These are phyloP conservation scores for Leptura quadrifasciata DNA, from an alignment of 2,888 invertebrate species.

Conservation along the genomic window DNA sequence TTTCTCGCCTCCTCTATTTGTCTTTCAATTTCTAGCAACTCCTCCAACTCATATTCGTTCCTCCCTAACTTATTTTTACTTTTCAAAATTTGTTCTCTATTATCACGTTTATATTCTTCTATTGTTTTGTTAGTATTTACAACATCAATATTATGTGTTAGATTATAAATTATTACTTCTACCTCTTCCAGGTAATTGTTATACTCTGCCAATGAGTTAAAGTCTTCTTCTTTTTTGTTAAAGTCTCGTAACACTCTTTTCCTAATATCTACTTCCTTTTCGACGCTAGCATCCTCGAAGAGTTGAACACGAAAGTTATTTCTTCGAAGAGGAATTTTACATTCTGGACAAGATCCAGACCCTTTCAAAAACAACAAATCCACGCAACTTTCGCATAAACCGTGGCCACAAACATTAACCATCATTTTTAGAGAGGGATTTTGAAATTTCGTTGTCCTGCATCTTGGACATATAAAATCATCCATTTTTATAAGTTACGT, in stretches of 20 bases:
- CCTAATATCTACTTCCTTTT: slow-evolving; percentile 97
- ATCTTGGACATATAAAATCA: slow-evolving; percentile 94
- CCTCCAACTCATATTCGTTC: slow-evolving; percentile 91
- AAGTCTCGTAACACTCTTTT: slow-evolving; percentile 92
- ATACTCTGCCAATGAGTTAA: slow-evolving; percentile 86
- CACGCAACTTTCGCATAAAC: slow-evolving; percentile 97
- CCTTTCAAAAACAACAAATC: slow-evolving; percentile 97
- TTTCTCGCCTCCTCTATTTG: slow-evolving; percentile 85
- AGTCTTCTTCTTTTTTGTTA: slow-evolving; percentile 97
- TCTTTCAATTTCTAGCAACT: slow-evolving; percentile 88
- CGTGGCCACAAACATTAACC: slow-evolving; percentile 99
- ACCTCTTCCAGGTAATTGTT: slow-evolving; percentile 98
- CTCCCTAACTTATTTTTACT: slow-evolving; percentile 86
- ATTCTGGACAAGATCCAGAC: slow-evolving; percentile 96
- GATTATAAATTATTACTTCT: slow-evolving; percentile 92
- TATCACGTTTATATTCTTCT: slow-evolving; percentile 93
- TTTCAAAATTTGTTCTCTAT: slow-evolving; percentile 88
- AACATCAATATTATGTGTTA: slow-evolving; percentile 92
- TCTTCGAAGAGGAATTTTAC: slow-evolving; percentile 89
- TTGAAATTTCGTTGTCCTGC: slow-evolving; percentile 97
- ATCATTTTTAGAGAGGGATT: slow-evolving; percentile 97
- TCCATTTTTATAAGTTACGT: slow-evolving; percentile 76
- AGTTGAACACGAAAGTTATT: slow-evolving; percentile 95
- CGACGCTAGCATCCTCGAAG: slow-evolving; percentile 97
- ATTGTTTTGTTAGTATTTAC: slow-evolving; percentile 92